Conservation (phyloP, 2,113 vertebrate genomes). For the Chionodraco myersi region DNA sequence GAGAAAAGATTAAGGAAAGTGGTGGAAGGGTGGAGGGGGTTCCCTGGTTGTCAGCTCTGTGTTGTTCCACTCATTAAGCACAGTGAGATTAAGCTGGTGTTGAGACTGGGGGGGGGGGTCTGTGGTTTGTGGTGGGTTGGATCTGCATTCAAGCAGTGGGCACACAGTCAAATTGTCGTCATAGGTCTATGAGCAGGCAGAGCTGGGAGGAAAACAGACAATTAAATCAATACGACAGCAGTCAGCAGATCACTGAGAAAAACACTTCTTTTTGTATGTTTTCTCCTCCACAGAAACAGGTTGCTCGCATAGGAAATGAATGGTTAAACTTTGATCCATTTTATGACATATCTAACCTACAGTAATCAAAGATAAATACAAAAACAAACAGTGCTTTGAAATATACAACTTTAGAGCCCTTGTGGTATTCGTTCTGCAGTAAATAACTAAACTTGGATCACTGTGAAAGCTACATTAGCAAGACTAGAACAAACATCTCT, state of each 20-base stretch:
- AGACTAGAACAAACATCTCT: not conserved
- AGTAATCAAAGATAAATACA: not conserved
- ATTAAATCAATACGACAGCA: conserved; percentile 78
- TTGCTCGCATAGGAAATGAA: conserved; percentile 27
- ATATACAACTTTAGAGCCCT: not conserved
- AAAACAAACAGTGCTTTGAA: conserved; percentile 1
- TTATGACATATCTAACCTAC: not conserved
- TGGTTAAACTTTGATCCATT: conserved; percentile 15
- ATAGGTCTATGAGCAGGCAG: conserved; percentile 55
- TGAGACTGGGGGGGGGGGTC: conserved; percentile 41
- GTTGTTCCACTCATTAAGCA: conserved; percentile 74
- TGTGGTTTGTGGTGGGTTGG: conserved; percentile 41
- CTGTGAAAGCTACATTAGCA: conserved; percentile 26
- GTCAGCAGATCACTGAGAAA: conserved; percentile 61
- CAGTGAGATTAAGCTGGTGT: conserved; percentile 64
- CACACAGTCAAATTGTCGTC: conserved; percentile 52
- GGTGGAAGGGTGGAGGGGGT: conserved; percentile 31
- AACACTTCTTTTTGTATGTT: not conserved
- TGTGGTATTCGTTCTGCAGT: conserved; percentile 4
- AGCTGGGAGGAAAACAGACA: conserved; percentile 64
- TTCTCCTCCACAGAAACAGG: conserved; percentile 33
- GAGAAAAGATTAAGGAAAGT: conserved; percentile 51
- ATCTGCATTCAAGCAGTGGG: conserved; percentile 50
- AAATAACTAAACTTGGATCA: conserved; percentile 22
- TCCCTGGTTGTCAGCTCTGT: conserved; percentile 62